Evolutionary conservation across 2,888 invertebrate species (phyloP), one percentile per base, ranked within the genome.

Genomic region (Adelphocoris suturalis): DNA sequence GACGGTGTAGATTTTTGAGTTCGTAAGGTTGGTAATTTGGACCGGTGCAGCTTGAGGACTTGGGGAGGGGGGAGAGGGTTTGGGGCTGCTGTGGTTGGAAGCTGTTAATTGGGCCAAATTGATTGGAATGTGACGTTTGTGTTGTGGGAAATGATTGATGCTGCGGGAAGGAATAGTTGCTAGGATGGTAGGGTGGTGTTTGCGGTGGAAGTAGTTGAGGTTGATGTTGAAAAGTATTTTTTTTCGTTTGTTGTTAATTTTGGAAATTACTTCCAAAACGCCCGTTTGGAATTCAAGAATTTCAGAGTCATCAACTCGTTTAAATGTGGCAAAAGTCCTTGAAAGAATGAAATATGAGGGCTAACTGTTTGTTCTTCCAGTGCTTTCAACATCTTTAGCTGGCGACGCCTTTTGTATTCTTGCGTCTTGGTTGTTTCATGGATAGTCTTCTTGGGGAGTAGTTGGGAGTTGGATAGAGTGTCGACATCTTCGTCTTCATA

Each of bases 381-480:
- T 27, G 86, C 55, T 86, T 52, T 86, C 16, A 55, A 16, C 52
- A 55, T 55, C 23, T 55, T 57, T 27, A 19, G 48, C 75, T 28
- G 89, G 75, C 86, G 86, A 89, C 61, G 48, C 47, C 84, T 84
- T 47, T 89, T 90, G 82, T 86, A 68, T 16, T 23, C 48, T 86
- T 47, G 89, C 68, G 55, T 78, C 76, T 85, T 90, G 82, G 68
- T 23, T 12, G 89, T 82, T 57, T 81, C 82, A n/a, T n/a, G n/a
- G n/a, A n/a, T n/a, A n/a, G n/a, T n/a, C n/a, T n/a, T n/a, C 80
- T 89, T 81, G 89, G 89, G 89, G 89, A 4, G 90, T 90, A 52
- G 86, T 86, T 57, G 90, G 57, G 68, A 14, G 28, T 68, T 28
- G 37, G 88, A 52, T 13, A 46, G 28, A 55, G 80, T 68, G 13